A percentile compares a stretch with the other conserved stretches of the same genome.
These are phyloP conservation scores for Pseudomyrmex concolor DNA, from an alignment of 1,140 invertebrate species.

Conservation along the genomic window DNA sequence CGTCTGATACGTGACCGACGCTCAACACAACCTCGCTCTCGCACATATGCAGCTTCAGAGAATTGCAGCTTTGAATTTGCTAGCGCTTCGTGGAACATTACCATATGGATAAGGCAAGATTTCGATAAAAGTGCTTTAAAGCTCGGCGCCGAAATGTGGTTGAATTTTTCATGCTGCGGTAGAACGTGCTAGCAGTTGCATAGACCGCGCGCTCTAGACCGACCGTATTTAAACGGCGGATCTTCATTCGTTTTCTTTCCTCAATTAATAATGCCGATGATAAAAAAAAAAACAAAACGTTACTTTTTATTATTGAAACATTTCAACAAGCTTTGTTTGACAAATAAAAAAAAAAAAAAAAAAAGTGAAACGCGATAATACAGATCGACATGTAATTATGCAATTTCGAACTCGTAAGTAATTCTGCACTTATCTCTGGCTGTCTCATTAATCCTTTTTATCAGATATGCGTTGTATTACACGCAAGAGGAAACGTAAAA, in stretches of 20 bases:
- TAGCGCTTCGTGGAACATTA: slow-evolving; percentile 44
- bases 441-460: slow-evolving; percentile 2
- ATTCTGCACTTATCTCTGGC: slow-evolving; percentile 1
- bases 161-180: slow-evolving; percentile 48
- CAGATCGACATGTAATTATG: neutral
- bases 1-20: slow-evolving; percentile 59
- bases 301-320: neutral
- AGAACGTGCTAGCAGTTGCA: slow-evolving; percentile 18
- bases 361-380: no score
- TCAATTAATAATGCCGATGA: slow-evolving; percentile 6
- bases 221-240: slow-evolving; percentile 17
- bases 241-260: neutral
- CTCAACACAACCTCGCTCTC: neutral
- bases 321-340: neutral
- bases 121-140: slow-evolving; percentile 59
- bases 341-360: neutral
- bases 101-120: slow-evolving; percentile 59
- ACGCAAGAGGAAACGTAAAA: neutral
- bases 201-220: neutral
- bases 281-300: neutral
- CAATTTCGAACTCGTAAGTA: neutral
- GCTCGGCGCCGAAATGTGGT: slow-evolving; percentile 45
- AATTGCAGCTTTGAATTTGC: slow-evolving; percentile 52
- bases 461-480: neutral
- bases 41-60: slow-evolving; percentile 24